Evolutionary conservation across 1,140 invertebrate genomes (phyloP), one percentile per base, ranked within the genome.

Genomic region (Brachystomella parvula): DNA sequence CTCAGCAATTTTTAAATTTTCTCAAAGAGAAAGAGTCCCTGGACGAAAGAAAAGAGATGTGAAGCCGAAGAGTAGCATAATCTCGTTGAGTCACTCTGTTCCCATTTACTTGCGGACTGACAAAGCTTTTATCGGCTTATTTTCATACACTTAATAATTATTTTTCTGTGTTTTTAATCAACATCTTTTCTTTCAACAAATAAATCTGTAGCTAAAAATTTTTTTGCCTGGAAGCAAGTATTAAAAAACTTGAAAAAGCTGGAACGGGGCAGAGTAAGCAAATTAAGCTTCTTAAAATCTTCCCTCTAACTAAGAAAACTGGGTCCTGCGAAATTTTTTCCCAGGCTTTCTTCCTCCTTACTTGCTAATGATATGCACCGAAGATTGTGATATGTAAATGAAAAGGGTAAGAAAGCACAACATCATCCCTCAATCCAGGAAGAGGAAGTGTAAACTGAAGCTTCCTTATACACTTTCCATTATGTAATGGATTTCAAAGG

Each of bases 361-460:
- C 49, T 53, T 12, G 3, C 24, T 53, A 53, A 53, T 53, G 49
- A 53, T 12, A 53, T 53, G 49, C 49, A 53, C 21, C 9, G 24
- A 53, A 53, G 49, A 53, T 53, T 63, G 39, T 44, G 29, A 47
- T 63, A 60, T 65, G 57, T 6, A 63, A 64, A 58, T 64, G 63
- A 64, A 53, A 12, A 35, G 9, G 56, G 21, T 59, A 59, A 60
- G 49, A 53, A 53, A 53, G 49, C 24, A 15, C 49, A 15, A 53
- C 21, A 53, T 53, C 49, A 53, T 53, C 49, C 49, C 49, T 15
- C 49, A 39, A 39, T 53, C 49, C 49, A 65, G 64, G 64, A 65
- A 59, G 64, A 65, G 64, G 64, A 65, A 65, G 64, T 65, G 58
- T 53, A 53, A 53, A 53, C 49, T 53, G 49, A 53, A 53, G 49